phyloP scores from a whole-genome alignment of 1,140 invertebrate species.

The Condylostylus longicornis region DNA sequence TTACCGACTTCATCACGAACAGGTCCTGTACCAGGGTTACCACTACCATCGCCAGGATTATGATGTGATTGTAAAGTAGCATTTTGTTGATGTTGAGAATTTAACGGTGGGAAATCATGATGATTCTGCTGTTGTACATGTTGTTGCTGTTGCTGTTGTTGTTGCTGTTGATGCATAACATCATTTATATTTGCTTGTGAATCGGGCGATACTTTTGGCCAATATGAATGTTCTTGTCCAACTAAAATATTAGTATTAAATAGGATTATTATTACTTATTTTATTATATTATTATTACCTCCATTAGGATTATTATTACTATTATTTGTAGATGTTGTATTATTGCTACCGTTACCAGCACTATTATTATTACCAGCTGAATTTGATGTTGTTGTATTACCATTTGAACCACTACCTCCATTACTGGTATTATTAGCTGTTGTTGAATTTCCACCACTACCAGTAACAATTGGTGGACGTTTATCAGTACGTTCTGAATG shows the following conservation, averaged over 20 bases:
- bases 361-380: constrained; percentile 10
- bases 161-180: constrained; percentile 49
- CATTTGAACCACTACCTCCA: constrained; percentile 8
- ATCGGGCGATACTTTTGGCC: constrained; percentile 64
- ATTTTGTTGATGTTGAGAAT: constrained; percentile 6
- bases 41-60: constrained; percentile 6
- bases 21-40: no score
- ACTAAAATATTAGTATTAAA: no score
- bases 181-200: constrained; percentile 53
- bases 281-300: constrained; percentile 20
- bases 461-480: constrained; percentile 55
- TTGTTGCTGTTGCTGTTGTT: constrained; percentile 40
- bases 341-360: constrained; percentile 7
- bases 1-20: constrained; percentile 35
- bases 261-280: constrained; percentile 17
- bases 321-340: constrained; percentile 12
- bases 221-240: constrained; percentile 53
- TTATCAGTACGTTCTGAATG: constrained; percentile 87
- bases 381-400: background rate
- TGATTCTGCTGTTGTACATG: constrained; percentile 23
- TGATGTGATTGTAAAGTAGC: constrained; percentile 19
- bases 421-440: constrained; percentile 15
- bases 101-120: constrained; percentile 6
- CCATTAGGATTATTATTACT: constrained; percentile 7
- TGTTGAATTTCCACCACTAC: constrained; percentile 10